Conservation (phyloP, 1,140 invertebrate species). For the Megalonaias nervosa region DNA sequence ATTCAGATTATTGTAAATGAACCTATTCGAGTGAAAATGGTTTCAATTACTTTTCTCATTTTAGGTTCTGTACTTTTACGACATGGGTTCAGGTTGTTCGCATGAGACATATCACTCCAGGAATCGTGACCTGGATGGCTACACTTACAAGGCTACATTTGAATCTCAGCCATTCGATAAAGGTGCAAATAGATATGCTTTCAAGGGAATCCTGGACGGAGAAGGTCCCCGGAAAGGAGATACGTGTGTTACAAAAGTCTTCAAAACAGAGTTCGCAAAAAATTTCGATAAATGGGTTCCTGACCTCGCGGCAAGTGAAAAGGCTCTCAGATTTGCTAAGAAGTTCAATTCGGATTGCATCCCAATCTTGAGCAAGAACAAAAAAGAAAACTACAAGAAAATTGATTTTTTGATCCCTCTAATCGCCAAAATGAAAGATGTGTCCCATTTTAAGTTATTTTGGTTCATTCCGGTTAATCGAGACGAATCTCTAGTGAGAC, state of each 20-base stretch:
- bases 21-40: no score
- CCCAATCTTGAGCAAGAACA: constrained; percentile 15
- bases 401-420: constrained; percentile 31
- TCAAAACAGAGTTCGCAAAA: constrained; percentile 29
- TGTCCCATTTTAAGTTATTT: constrained; percentile 33
- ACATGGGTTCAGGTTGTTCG: no score
- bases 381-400: constrained; percentile 1
- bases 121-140: no score
- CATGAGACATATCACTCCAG: no score
- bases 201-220: constrained; percentile 25
- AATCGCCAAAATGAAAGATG: constrained; percentile 26
- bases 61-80: no score
- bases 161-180: constrained; percentile 31
- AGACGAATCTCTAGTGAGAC: constrained; percentile 15
- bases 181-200: constrained; percentile 23
- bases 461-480: constrained; percentile 19
- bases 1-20: no score
- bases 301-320: constrained; percentile 26
- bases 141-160: constrained; percentile 29
- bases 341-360: constrained; percentile 14
- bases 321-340: constrained; percentile 22
- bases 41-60: no score
- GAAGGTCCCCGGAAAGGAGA: constrained; percentile 22
- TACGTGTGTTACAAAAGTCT: constrained; percentile 31
- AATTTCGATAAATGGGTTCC: constrained; percentile 6